Base-by-base conservation (phyloP, 2,797 vertebrate genomes). In the Pantherophis vulpinus region DNA sequence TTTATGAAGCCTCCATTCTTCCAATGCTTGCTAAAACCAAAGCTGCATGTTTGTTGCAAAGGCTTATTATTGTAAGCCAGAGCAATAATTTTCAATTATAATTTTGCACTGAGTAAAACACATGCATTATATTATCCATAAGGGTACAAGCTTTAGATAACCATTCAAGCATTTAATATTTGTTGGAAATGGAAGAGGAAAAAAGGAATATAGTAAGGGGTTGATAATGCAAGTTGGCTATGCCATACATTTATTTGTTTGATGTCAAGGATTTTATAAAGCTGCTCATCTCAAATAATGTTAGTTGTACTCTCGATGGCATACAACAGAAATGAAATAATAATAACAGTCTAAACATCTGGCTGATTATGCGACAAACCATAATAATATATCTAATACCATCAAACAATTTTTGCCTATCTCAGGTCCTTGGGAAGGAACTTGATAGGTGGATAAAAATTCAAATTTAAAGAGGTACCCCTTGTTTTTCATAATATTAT, bases 31-130 rank as follows among this genome's bases (percentile, higher is more conserved):
- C 93, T 58, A n/a, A 87, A 94, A 91, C 29, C 95, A 93, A 88
- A 95, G 66, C 88, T 94, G 89, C 2, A 90, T 91, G 79, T 59
- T 96, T 96, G 60, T 1, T 87, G 94, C 93, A 93, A 88, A 94
- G 90, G 59, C 92, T 95, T 91, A 74, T 92, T 93, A 95, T 94
- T 58, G 91, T 96, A 96, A 94, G 94, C 93, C 90, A 94, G 47
- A 93, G 70, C 86, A 95, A 94, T 92, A 94, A 91, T 95, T 93
- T 95, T 92, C 66, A 59, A 59, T 94, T 92, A 93, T 92, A 93
- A 47, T 3, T 12, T 88, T 70, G 89, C n/a, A 90, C 55, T 89
- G 63, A 97, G 88, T 94, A 86, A 95, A 95, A 94, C 94, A 60
- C 94, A 94, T 90, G 94, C 97, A 95, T 83, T 47, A 47, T 47